Percentiles rank a stretch among this genome's conserved stretches.
phyloP scores from a whole-genome alignment of 2,797 vertebrate species.

The Pteronotus mesoamericanus region DNA sequence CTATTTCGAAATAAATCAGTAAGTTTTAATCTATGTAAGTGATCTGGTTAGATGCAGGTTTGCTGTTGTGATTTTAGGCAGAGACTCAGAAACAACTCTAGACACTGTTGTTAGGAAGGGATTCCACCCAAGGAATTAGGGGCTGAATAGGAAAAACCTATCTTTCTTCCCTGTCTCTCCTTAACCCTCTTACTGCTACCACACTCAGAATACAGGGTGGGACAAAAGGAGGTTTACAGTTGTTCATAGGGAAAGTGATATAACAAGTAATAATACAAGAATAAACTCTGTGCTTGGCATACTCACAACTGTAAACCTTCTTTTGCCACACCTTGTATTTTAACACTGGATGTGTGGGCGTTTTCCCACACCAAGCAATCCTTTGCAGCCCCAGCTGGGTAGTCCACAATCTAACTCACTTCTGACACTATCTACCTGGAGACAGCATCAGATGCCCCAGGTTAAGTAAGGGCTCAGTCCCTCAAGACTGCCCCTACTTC shows the following conservation, averaged over 20 bases:
- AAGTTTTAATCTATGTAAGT: background rate
- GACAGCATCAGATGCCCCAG: background rate
- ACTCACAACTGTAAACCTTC: background rate
- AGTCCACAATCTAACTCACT: background rate
- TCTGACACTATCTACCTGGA: background rate
- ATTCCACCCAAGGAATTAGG: background rate
- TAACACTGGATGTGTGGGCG: background rate
- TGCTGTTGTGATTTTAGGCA: background rate
- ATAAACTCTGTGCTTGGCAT: too few relatives aligned
- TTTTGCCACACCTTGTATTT: background rate
- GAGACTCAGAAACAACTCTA: background rate
- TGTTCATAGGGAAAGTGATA: too few relatives aligned
- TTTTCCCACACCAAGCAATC: background rate
- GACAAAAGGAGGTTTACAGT: background rate
- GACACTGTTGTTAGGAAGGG: background rate
- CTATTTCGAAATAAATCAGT: slow-evolving; percentile 21
- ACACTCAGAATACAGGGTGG: background rate
- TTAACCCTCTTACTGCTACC: background rate
- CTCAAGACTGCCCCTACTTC: background rate
- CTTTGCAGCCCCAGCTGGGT: background rate
- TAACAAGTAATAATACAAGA: too few relatives aligned
- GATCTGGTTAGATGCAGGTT: background rate
- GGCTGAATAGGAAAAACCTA: background rate
- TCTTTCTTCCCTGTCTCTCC: background rate
- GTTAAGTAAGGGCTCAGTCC: background rate